Base-by-base conservation (phyloP, 2,888 invertebrate genomes). In the Mimachlamys varia region DNA sequence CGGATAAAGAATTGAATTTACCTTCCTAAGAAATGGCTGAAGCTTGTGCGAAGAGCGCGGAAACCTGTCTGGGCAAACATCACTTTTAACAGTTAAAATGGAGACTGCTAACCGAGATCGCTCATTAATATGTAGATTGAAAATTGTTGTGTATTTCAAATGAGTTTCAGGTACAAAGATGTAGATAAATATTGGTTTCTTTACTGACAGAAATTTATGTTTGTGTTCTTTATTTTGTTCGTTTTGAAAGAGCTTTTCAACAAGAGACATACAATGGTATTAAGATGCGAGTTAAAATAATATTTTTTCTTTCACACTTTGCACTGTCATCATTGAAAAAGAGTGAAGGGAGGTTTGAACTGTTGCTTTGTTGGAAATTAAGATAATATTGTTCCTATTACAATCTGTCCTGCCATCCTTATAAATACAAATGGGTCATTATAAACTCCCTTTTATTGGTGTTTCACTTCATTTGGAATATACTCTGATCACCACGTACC, bases 181-280 rank as follows among this genome's bases (percentile, higher is more conserved):
- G 76, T 76, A 76, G 76, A 76, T 76, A 76, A 76, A 76, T 76
- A 76, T 76, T 76, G 76, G 76, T 76, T 76, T 76, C 76, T 76
- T 76, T 76, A 33, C 76, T 33, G 76, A 33, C 33, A 27, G 76
- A 27, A 76, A 76, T 76, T 76, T 33, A 15, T 76, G 33, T 76
- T 33, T 33, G 22, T 12, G 76, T 76, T 76, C 33, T 76, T 62
- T 44, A 5, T 44, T 44, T 44, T 44, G 17, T 62, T 76, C 33
- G 76, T 76, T 33, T 76, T 12, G 33, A 76, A 12, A 76, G 22
- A 76, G 76, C 27, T 33, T 44, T 44, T 27, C 13, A 33, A 76
- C 27, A 33, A 27, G 33, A 76, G 33, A 76, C 33, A 76, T 22
- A 53, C 53, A 53, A 53, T 53, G 15, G 53, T 53, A 76, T 33